Evolutionary conservation across 2,888 invertebrate species (phyloP).

Genomic region (Drosophila demipolita): DNA sequence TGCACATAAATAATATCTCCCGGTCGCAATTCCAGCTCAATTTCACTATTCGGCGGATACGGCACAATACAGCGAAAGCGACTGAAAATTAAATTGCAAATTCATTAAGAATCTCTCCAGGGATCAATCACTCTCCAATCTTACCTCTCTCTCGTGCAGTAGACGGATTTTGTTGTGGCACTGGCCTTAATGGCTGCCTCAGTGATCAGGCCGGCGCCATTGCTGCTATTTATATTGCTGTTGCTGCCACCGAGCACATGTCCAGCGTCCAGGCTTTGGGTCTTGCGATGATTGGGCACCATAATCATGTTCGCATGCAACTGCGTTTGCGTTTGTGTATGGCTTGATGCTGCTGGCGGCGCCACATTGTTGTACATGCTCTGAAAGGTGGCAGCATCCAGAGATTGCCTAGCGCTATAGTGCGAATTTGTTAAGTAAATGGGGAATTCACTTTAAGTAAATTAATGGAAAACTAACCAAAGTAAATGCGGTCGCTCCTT

Average conservation of each 20-base stretch:
- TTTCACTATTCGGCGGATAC: constrained; percentile 97
- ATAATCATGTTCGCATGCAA: constrained; percentile 75
- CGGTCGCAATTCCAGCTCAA: constrained; percentile 94
- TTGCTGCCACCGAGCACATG: constrained; percentile 80
- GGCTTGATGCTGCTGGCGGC: constrained; percentile 57
- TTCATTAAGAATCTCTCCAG: background rate
- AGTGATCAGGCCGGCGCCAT: constrained; percentile 50
- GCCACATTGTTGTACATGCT: constrained; percentile 68
- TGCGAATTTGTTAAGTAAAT: background rate
- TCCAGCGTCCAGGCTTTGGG: constrained; percentile 92
- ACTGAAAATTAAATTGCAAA: constrained; percentile 48
- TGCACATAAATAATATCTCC: constrained; percentile 96
- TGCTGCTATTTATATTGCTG: constrained; percentile 29
- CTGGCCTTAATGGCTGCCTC: constrained; percentile 82
- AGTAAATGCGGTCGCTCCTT: constrained; percentile 86
- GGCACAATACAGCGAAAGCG: constrained; percentile 96
- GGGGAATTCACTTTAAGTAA: background rate
- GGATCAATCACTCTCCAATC: background rate
- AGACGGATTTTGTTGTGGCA: constrained; percentile 82
- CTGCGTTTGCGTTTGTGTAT: constrained; percentile 56
- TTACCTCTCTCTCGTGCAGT: constrained; percentile 85
- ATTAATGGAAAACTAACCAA: constrained; percentile 61
- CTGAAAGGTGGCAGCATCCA: constrained; percentile 76
- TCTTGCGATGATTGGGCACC: constrained; percentile 89
- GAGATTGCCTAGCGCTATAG: constrained; percentile 73